Evolutionary conservation across 2,888 invertebrate genomes (phyloP).

Genomic region (Ectobius pallidus): DNA sequence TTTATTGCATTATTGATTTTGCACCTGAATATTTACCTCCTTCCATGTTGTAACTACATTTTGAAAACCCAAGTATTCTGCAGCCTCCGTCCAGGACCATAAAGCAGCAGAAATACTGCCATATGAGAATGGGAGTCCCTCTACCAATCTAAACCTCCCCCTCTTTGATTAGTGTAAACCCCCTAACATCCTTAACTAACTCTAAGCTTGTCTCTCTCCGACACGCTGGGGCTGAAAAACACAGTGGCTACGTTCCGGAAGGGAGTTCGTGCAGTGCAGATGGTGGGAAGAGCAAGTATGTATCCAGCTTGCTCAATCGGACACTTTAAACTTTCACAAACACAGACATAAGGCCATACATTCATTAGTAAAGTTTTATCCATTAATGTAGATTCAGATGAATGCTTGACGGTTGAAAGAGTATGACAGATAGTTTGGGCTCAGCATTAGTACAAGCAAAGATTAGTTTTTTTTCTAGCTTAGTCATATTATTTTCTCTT

Average conservation of each 20-base stretch:
- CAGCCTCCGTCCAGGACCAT: too few species aligned
- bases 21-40: too few species aligned
- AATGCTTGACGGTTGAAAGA: not conserved
- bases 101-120: not conserved
- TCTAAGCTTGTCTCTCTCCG: slow-evolving; percentile 35
- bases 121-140: not conserved
- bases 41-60: too few species aligned
- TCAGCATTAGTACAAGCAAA: too few species aligned
- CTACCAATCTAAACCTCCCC: not conserved
- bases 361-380: not conserved
- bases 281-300: slow-evolving; percentile 99
- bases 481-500: too few species aligned
- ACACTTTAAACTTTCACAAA: not conserved
- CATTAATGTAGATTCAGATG: not conserved
- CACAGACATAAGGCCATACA: not conserved
- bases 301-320: slow-evolving; percentile 56
- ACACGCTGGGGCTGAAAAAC: slow-evolving; percentile 27
- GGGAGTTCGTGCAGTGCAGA: slow-evolving; percentile 98
- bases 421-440: not conserved
- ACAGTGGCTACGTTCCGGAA: slow-evolving; percentile 99
- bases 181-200: slow-evolving; percentile 18
- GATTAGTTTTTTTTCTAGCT: too few species aligned
- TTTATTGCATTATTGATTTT: not conserved
- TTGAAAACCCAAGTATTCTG: too few species aligned
- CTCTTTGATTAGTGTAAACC: slow-evolving; percentile 7